Evolutionary conservation across 2,888 invertebrate genomes (phyloP), one percentile per base, ranked within the genome.

Genomic region (Drosophila mettleri): DNA sequence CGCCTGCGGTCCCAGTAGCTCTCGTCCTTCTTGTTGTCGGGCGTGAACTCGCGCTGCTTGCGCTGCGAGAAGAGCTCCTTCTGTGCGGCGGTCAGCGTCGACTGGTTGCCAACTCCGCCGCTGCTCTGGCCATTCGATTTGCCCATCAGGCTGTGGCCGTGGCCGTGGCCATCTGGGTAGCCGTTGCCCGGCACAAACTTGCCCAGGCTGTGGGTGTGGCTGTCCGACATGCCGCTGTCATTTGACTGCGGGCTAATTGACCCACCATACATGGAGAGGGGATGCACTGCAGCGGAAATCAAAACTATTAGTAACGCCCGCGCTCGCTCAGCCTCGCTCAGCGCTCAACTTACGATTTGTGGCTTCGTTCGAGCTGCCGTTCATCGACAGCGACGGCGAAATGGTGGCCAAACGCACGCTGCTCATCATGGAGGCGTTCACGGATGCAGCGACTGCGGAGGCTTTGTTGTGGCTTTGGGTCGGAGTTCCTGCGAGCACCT

Each of bases 1-100:
- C 98, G 94, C 62, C 99, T 94, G 62, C 98, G 95, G 92, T 98
- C 98, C 99, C 99, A 99, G 93, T 99, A 99, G 89, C 97, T 97
- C 88, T 98, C 98, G 90, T 99, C 98, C 91, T 99, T 99, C 92
- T 98, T 98, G 93, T 95, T 97, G 91, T 98, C 98, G 0, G 98
- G 98, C 73, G 98, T 98, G 92, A 99, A 98, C 92, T 98, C 98
- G 14, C 99, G 94, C 90, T 98, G 98, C 91, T 98, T 98, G 86
- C 98, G 95, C 89, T 97, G 96, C 1, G 96, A 96, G 92, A 97
- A 97, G 88, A 97, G 94, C 78, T 97, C 97, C 90, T 97, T 97
- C 79, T 96, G 94, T 84, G 95, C 88, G 10, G 84, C 87, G 2
- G 87, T 82, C 63, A 85, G 14, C 14, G 71, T 69, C 0, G 87